These are phyloP conservation scores for Corythaeola cristata DNA, from an alignment of 2,113 vertebrate genomes.

Conservation along the genomic window DNA sequence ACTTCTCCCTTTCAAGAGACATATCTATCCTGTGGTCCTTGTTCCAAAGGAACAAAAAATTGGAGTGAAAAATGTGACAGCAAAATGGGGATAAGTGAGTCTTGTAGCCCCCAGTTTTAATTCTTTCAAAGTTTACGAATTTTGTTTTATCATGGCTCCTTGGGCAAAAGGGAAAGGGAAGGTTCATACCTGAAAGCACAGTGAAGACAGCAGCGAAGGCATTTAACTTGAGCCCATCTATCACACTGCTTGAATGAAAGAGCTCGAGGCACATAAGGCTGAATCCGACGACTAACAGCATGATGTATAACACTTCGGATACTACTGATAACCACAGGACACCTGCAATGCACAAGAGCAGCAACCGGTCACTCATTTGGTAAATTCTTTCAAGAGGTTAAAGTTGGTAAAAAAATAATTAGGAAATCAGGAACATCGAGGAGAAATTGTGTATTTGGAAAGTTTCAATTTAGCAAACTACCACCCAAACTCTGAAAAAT, in stretches of 20 bases:
- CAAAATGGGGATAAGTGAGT: neutral
- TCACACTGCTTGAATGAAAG: constrained; percentile 94
- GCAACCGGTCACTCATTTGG: neutral
- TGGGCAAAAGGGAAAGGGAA: neutral
- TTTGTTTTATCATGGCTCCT: neutral
- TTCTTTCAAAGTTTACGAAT: neutral
- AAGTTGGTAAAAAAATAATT: neutral
- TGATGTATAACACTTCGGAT: constrained; percentile 94
- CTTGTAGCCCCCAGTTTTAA: neutral
- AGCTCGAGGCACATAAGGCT: constrained; percentile 98
- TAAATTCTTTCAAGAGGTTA: neutral
- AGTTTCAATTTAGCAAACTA: neutral
- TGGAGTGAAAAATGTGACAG: neutral
- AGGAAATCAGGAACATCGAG: neutral
- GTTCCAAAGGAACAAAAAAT: neutral
- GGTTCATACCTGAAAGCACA: constrained; percentile 88
- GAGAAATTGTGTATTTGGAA: neutral
- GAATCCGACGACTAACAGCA: constrained; percentile 94
- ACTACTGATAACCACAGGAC: constrained; percentile 96
- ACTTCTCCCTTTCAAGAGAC: neutral
- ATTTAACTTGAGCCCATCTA: constrained; percentile 96
- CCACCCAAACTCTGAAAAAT: fast-evolving
- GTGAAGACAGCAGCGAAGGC: constrained; percentile 98
- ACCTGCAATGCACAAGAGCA: constrained; percentile 75
- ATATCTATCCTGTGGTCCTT: neutral